Base-by-base conservation (phyloP, 2,888 invertebrate species). In the Strigamia transsilvanica region DNA sequence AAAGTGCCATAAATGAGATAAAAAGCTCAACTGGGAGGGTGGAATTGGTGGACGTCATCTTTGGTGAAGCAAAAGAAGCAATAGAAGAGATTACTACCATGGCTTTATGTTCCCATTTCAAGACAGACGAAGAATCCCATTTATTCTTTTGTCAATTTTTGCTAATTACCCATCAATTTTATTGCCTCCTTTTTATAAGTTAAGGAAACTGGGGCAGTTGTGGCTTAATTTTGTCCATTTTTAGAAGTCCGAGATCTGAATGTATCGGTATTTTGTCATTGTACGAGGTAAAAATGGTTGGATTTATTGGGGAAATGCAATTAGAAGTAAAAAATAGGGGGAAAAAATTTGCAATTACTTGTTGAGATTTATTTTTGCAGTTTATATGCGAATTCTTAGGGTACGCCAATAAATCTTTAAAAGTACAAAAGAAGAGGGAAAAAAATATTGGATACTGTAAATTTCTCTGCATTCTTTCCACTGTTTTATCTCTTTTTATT, bases 361-460 rank as follows among this genome's bases (percentile, higher is more conserved):
- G 56, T 56, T 18, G n/a, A 56, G 56, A 56, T 56, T 56, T 56
- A 56, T 56, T 18, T 56, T 56, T 56, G 5, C 56, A 56, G 56
- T 56, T 56, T n/a, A 56, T 56, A 56, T 56, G 56, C 18, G 56
- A 56, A 56, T 56, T 56, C 56, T 56, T 56, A 38, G n/a, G 18
- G 56, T 56, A 18, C 2, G n/a, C 56, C 56, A 56, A 56, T 56
- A 56, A 56, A 56, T 56, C 56, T 18, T 56, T 56, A 6, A 18
- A n/a, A 51, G 18, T 56, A 56, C 10, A 56, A 46, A 56, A n/a
- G 56, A 56, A 56, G n/a, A 56, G 56, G 27, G 27, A 27, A 56
- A 56, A 56, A 56, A 18, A 56, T 56, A 56, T 56, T 56, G 18
- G 56, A 56, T 56, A 56, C 56, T n/a, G 56, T 56, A 56, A 56